Evolutionary conservation across 1,140 invertebrate species (phyloP).

Genomic region (Aphelenchoides avenae): DNA sequence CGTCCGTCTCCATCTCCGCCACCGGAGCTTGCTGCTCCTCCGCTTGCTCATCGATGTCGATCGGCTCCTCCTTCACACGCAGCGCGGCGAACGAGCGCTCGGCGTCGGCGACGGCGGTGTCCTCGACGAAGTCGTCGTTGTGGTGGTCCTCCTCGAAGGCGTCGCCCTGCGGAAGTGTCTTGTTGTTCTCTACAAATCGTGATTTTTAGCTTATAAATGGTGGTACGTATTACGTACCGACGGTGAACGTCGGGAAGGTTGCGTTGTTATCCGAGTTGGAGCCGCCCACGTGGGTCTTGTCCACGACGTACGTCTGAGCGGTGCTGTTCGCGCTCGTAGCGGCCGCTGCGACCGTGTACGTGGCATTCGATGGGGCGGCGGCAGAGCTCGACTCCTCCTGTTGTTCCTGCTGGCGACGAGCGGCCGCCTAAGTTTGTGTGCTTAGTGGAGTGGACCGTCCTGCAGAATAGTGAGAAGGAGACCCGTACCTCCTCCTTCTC

Average conservation of each 20-base stretch:
- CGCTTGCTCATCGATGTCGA: not conserved
- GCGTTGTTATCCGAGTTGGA: conserved; percentile 3
- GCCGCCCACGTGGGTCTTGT: conserved; percentile 8
- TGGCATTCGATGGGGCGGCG: not conserved
- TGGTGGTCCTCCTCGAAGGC: conserved; percentile 18
- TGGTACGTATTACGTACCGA: too few species aligned
- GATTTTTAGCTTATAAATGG: too few species aligned
- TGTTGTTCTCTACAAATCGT: too few species aligned
- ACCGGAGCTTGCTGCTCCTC: conserved; percentile 9
- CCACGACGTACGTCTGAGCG: conserved; percentile 8
- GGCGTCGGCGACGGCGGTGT: conserved; percentile 2
- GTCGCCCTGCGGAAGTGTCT: conserved; percentile 15
- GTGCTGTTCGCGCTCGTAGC: not conserved
- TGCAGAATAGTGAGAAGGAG: too few species aligned
- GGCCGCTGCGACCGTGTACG: conserved; percentile 1
- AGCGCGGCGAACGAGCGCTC: not conserved
- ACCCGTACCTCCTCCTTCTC: conserved; percentile 11
- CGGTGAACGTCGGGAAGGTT: too few species aligned
- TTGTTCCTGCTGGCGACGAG: conserved; percentile 6
- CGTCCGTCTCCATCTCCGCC: too few species aligned
- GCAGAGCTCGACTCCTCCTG: conserved; percentile 1
- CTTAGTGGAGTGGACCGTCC: too few species aligned
- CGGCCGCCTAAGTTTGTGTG: too few species aligned
- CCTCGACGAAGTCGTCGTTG: conserved; percentile 3
- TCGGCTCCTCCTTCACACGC: not conserved